A percentile compares a stretch with the other conserved stretches of the same genome.
phyloP scores from a whole-genome alignment of 2,113 vertebrate species.

The Indicator maculatus region DNA sequence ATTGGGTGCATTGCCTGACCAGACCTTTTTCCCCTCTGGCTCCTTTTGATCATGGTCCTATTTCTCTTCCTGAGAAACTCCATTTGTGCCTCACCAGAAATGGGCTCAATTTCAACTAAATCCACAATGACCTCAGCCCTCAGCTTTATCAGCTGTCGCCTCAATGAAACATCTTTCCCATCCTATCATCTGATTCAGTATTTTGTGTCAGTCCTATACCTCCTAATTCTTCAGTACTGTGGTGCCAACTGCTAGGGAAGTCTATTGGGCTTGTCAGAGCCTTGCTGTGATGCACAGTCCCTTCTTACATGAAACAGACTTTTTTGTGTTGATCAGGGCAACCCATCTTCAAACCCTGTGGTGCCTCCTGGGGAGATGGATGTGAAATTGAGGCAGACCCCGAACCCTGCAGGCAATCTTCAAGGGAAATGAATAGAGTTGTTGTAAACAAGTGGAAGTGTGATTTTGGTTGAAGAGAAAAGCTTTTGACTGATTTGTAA shows the following conservation, averaged over 20 bases:
- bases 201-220: neutral
- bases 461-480: neutral
- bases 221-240: neutral
- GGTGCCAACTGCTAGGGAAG: neutral
- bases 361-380: slow-evolving; percentile 34
- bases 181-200: neutral
- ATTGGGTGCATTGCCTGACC: neutral
- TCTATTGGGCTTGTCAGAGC: neutral
- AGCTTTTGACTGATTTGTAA: slow-evolving; percentile 13
- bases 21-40: neutral
- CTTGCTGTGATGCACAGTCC: slow-evolving; percentile 22
- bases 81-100: neutral
- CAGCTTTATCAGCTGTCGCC: neutral
- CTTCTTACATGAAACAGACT: neutral
- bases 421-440: slow-evolving; percentile 18
- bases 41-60: neutral
- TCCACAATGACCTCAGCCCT: neutral
- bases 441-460: neutral
- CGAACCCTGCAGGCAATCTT: slow-evolving; percentile 4
- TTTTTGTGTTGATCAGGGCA: neutral
- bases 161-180: neutral
- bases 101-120: neutral
- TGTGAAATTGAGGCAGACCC: neutral
- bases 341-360: neutral
- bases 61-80: neutral